Conservation (phyloP, 2,113 vertebrate genomes). For the Vulpes lagopus region DNA sequence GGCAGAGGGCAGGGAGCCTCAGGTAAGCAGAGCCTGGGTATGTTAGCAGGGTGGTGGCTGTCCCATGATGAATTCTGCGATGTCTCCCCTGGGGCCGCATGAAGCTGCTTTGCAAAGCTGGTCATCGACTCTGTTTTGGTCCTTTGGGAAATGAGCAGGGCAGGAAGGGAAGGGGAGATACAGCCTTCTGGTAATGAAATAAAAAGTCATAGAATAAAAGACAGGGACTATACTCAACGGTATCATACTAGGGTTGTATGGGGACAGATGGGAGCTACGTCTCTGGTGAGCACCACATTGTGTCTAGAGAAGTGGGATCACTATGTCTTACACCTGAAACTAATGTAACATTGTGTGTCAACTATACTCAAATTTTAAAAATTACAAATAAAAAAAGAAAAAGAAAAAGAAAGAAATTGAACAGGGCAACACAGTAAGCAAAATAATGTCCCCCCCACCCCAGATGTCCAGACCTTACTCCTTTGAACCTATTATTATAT, state of each 20-base stretch:
- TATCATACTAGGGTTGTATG: neutral
- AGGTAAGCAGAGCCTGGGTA: neutral
- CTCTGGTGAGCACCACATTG: neutral
- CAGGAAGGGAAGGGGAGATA: neutral
- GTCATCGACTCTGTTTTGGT: neutral
- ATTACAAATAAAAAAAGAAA: neutral
- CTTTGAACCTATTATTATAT: neutral
- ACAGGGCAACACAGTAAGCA: neutral
- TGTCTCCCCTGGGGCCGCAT: neutral
- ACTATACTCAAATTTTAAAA: neutral
- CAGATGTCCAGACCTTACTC: neutral
- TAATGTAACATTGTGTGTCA: neutral
- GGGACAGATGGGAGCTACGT: neutral
- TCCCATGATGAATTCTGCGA: neutral
- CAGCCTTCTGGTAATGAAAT: neutral
- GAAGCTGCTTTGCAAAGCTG: neutral
- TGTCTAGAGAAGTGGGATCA: neutral
- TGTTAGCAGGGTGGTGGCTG: accelerated
- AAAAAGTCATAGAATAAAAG: neutral
- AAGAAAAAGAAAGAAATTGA: neutral
- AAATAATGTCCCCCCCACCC: neutral
- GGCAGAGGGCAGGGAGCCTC: too few species aligned
- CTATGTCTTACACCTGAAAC: neutral
- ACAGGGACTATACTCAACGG: neutral
- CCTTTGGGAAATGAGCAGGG: neutral